Evolutionary conservation across 2,888 invertebrate species (phyloP).

Genomic region (Byasa hedistus): DNA sequence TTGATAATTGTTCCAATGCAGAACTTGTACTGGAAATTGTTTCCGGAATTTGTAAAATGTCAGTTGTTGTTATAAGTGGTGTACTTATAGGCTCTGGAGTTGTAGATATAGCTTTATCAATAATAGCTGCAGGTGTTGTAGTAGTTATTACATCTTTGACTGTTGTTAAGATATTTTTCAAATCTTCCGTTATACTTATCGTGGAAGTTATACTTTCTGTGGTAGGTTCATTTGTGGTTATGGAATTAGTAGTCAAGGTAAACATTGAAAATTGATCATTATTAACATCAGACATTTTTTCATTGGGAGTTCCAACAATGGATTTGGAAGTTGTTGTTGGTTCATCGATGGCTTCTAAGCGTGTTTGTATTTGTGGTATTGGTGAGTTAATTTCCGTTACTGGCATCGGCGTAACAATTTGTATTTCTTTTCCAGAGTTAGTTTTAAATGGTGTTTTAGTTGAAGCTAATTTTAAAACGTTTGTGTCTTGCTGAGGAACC

Average conservation of each 20-base stretch:
- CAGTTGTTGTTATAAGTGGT: constrained; percentile 35
- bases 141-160: constrained; percentile 9
- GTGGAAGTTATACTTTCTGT: constrained; percentile 7
- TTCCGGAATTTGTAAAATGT: constrained; percentile 35
- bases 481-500: constrained; percentile 61
- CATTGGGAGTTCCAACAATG: constrained; percentile 39
- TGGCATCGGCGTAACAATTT: constrained; percentile 47
- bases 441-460: constrained; percentile 55
- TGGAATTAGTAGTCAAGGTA: constrained; percentile 37
- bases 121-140: not conserved
- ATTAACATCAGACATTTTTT: constrained; percentile 32
- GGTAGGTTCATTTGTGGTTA: constrained; percentile 28
- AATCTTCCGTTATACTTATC: constrained; percentile 2
- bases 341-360: constrained; percentile 42
- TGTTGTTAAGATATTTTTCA: constrained; percentile 9
- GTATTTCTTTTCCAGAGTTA: constrained; percentile 48
- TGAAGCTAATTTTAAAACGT: constrained; percentile 65
- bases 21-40: constrained; percentile 36
- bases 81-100: constrained; percentile 41
- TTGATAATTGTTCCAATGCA: not conserved
- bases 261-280: constrained; percentile 30
- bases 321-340: constrained; percentile 43
- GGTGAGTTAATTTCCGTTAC: constrained; percentile 62
- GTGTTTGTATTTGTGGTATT: constrained; percentile 53
- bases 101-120: constrained; percentile 3